Evolutionary conservation across 2,113 vertebrate genomes (phyloP).

Genomic region (Corythornis madagascariensis): DNA sequence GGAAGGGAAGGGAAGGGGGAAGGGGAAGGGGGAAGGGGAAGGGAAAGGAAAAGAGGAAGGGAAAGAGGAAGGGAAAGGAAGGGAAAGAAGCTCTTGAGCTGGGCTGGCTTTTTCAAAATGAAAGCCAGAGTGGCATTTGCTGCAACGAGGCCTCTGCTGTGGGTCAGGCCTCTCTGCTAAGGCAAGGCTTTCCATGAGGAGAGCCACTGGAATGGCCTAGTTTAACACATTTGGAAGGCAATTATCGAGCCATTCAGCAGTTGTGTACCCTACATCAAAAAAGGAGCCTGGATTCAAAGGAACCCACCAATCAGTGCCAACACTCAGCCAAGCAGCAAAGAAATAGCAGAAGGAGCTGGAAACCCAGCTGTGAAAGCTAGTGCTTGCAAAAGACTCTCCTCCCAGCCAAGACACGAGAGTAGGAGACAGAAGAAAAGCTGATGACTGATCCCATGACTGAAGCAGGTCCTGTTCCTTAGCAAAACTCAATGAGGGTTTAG

Average conservation of each 20-base stretch:
- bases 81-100: not conserved
- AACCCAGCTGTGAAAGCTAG: not conserved
- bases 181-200: not conserved
- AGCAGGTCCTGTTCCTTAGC: not conserved
- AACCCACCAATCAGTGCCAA: not conserved
- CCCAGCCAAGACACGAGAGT: not conserved
- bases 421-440: not conserved
- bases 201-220: not conserved
- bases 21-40: too few species aligned
- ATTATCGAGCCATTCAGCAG: not conserved
- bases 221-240: not conserved
- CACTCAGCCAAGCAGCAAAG: not conserved
- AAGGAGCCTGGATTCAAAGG: not conserved
- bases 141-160: not conserved
- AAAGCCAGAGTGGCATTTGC: not conserved
- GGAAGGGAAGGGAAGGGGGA: too few species aligned
- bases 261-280: rapidly evolving
- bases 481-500: not conserved
- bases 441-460: not conserved
- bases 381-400: not conserved
- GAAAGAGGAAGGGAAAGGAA: too few species aligned
- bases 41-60: too few species aligned
- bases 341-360: not conserved
- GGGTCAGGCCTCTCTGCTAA: not conserved
- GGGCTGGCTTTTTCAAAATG: constrained; percentile 20